Evolutionary conservation across 2,113 vertebrate genomes (phyloP).

Genomic region (Melanerpes aurifrons): DNA sequence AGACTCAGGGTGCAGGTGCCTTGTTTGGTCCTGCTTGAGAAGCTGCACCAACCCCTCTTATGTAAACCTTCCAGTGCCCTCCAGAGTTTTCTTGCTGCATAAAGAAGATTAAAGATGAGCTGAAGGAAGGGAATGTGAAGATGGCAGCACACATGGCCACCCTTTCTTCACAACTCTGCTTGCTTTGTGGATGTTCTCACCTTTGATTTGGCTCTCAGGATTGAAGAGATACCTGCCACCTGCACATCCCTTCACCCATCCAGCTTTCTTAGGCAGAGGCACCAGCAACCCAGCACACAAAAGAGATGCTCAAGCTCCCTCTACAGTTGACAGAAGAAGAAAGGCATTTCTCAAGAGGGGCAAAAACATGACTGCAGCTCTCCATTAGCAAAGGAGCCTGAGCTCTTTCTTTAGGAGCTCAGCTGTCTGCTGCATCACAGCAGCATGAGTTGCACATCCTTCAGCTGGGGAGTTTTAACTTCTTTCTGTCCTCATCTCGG

Average conservation of each 20-base stretch:
- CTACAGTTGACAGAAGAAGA: constrained; percentile 18
- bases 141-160: background rate
- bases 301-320: constrained; percentile 54
- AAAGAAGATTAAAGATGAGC: background rate
- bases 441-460: background rate
- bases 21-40: accelerated
- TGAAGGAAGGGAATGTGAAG: background rate
- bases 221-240: background rate
- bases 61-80: accelerated
- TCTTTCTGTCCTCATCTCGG: background rate
- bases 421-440: background rate
- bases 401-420: background rate
- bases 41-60: background rate
- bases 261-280: background rate
- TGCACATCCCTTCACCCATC: accelerated
- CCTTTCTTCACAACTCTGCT: background rate
- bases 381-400: background rate
- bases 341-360: background rate
- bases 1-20: accelerated
- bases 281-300: background rate
- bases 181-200: background rate
- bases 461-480: background rate
- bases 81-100: background rate
- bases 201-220: background rate
- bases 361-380: background rate